Evolutionary conservation across 2,888 invertebrate genomes (phyloP).

Genomic region (Aphrophora alni): DNA sequence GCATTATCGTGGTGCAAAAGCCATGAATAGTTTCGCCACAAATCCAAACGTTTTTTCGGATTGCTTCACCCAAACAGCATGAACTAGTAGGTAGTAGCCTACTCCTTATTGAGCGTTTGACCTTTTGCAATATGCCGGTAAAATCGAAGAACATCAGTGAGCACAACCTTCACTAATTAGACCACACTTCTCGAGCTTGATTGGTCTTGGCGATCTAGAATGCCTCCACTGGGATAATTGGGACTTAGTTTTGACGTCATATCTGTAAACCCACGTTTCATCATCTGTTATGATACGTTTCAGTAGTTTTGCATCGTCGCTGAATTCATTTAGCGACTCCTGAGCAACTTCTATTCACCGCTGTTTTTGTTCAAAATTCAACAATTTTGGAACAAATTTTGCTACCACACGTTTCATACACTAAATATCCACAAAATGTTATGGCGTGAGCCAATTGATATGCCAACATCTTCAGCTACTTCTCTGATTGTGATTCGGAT

Average conservation of each 20-base stretch:
- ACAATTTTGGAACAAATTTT: too few species aligned
- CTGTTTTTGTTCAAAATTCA: too few species aligned
- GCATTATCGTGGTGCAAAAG: too few species aligned
- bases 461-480: too few species aligned
- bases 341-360: constrained; percentile 38
- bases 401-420: neutral
- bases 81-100: constrained; percentile 12
- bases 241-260: constrained; percentile 46
- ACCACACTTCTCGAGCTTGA: constrained; percentile 38
- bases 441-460: neutral
- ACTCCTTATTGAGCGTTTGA: neutral
- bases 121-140: constrained; percentile 41
- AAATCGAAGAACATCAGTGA: constrained; percentile 36
- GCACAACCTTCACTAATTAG: constrained; percentile 31
- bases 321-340: constrained; percentile 40
- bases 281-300: constrained; percentile 50
- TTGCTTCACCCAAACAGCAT: constrained; percentile 40
- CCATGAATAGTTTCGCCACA: constrained; percentile 35
- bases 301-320: constrained; percentile 44
- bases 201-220: constrained; percentile 46
- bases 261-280: constrained; percentile 51
- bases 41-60: constrained; percentile 34
- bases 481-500: neutral
- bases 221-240: too few species aligned
- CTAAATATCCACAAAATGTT: neutral